These are phyloP conservation scores for Cataglyphis hispanica DNA, from an alignment of 1,140 invertebrate species.

Conservation along the genomic window DNA sequence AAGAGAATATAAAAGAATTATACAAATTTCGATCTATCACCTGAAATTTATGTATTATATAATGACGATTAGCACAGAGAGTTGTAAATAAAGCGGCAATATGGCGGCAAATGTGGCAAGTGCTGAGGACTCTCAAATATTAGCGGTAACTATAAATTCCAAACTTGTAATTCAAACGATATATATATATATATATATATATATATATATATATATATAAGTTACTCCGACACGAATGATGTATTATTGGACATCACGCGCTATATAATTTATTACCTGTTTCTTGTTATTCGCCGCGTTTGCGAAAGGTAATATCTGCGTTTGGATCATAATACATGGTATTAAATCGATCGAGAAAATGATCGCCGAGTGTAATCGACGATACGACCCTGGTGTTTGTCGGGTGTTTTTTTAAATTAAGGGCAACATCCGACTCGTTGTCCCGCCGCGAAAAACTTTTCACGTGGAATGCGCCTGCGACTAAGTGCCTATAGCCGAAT, in stretches of 20 bases:
- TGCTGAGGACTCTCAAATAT: conserved; percentile 37
- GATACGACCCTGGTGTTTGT: too few species aligned
- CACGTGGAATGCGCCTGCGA: background rate
- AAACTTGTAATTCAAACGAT: conserved; percentile 55
- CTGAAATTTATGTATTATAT: background rate
- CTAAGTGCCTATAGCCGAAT: conserved; percentile 44
- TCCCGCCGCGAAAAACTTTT: conserved; percentile 27
- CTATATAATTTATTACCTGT: conserved; percentile 48
- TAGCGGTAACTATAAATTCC: conserved; percentile 52
- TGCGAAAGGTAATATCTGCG: conserved; percentile 14
- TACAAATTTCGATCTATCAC: conserved; percentile 17
- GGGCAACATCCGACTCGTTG: background rate
- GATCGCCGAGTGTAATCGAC: background rate
- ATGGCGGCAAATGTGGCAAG: conserved; percentile 25
- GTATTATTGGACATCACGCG: conserved; percentile 63
- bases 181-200: background rate
- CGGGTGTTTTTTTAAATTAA: background rate
- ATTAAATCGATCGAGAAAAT: conserved; percentile 15
- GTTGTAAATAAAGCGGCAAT: conserved; percentile 47
- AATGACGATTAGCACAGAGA: background rate
- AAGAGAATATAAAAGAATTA: background rate
- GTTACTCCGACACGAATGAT: conserved; percentile 46
- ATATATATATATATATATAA: background rate
- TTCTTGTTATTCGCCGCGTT: conserved; percentile 40
- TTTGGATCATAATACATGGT: conserved; percentile 4